Conservation (phyloP, 2,888 invertebrate species). For the Phyllotreta striolata region DNA sequence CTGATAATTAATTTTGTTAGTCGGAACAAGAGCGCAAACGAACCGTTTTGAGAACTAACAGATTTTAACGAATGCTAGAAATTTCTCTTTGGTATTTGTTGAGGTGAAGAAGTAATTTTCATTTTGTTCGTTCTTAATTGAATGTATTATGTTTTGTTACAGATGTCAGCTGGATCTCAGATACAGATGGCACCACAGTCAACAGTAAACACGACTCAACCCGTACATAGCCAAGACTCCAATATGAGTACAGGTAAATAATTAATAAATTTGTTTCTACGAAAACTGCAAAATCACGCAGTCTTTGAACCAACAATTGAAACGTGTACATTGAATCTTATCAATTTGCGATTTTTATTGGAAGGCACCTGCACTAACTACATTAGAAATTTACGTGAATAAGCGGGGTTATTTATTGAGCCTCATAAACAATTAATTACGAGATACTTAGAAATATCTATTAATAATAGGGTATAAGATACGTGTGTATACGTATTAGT, state of each 20-base stretch:
- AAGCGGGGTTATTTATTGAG: neutral
- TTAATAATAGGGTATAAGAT: neutral
- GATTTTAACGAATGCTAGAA: too few species aligned
- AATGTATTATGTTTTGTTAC: constrained; percentile 61
- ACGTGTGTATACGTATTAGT: neutral
- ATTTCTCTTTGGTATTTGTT: neutral
- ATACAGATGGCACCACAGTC: constrained; percentile 97
- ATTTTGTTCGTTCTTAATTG: constrained; percentile 16
- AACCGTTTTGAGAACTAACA: neutral
- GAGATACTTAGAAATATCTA: neutral
- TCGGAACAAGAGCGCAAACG: too few species aligned
- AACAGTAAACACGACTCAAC: constrained; percentile 83
- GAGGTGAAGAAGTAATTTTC: constrained; percentile 8
- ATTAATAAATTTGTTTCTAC: constrained; percentile 12
- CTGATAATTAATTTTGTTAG: too few species aligned
- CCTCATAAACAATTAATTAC: neutral
- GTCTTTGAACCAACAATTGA: neutral
- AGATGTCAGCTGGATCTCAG: constrained; percentile 97
- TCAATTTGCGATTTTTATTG: neutral
- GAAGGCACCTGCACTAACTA: neutral
- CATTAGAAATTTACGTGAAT: neutral
- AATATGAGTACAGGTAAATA: constrained; percentile 94
- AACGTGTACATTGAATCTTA: neutral
- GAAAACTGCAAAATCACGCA: neutral
- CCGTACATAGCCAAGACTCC: constrained; percentile 94